These are phyloP conservation scores for Sebastes matsubarae DNA, from an alignment of 2,797 vertebrate genomes.

Conservation along the genomic window DNA sequence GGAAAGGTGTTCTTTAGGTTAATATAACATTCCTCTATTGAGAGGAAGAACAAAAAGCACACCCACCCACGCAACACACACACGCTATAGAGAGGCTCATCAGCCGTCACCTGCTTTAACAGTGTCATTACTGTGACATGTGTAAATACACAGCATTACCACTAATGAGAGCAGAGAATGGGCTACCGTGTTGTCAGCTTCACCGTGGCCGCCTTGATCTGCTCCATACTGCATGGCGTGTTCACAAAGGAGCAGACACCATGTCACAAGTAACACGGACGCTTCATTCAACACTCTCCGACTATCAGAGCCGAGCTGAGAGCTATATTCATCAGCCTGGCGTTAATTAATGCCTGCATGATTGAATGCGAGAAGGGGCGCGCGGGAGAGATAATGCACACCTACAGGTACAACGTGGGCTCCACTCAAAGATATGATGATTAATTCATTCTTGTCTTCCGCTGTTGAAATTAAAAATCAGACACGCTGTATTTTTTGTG, in stretches of 20 bases:
- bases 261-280: slow-evolving; percentile 51
- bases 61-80: slow-evolving; percentile 20
- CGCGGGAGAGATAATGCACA: slow-evolving; percentile 71
- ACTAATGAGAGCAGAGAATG: slow-evolving; percentile 55
- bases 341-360: slow-evolving; percentile 77
- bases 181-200: slow-evolving; percentile 27
- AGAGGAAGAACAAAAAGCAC: slow-evolving; percentile 34
- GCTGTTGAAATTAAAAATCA: slow-evolving; percentile 70
- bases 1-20: slow-evolving; percentile 50
- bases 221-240: slow-evolving; percentile 37
- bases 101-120: slow-evolving; percentile 33
- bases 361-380: slow-evolving; percentile 67
- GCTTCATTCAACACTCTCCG: slow-evolving; percentile 55
- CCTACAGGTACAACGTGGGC: slow-evolving; percentile 68
- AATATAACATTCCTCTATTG: slow-evolving; percentile 34
- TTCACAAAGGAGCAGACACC: slow-evolving; percentile 52
- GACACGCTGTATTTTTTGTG: slow-evolving; percentile 59
- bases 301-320: slow-evolving; percentile 59
- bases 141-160: slow-evolving; percentile 51
- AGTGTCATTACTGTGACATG: slow-evolving; percentile 49
- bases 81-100: slow-evolving; percentile 14
- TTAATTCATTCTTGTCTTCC: slow-evolving; percentile 70
- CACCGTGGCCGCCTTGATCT: slow-evolving; percentile 34
- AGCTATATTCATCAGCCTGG: slow-evolving; percentile 71
- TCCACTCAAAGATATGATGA: slow-evolving; percentile 68